phyloP scores from a whole-genome alignment of 2,888 invertebrate species.

The Noctua fimbriata region DNA sequence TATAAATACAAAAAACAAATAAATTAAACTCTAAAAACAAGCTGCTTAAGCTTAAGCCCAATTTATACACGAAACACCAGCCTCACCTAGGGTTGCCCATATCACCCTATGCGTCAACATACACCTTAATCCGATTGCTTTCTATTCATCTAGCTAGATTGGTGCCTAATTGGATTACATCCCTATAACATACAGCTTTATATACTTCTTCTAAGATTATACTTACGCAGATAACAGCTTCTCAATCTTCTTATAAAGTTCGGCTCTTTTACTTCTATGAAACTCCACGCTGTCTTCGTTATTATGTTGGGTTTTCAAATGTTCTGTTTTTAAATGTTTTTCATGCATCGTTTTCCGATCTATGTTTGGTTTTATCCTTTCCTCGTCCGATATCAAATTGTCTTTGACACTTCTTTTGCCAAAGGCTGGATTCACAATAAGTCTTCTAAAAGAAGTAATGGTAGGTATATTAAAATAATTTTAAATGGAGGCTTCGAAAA shows the following conservation, averaged over 20 bases:
- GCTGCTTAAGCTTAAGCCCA: neutral
- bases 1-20: neutral
- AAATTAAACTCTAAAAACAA: neutral
- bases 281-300: conserved; percentile 83
- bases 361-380: conserved; percentile 81
- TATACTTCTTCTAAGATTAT: neutral
- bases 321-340: conserved; percentile 74
- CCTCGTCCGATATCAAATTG: conserved; percentile 74
- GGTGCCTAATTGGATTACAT: neutral
- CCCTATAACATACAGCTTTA: neutral
- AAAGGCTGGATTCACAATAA: conserved; percentile 86
- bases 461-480: neutral
- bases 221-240: conserved; percentile 91
- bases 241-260: conserved; percentile 91
- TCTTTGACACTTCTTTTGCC: conserved; percentile 84
- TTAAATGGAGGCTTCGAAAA: neutral
- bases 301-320: conserved; percentile 76
- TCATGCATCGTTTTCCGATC: conserved; percentile 83
- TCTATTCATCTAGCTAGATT: neutral
- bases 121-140: accelerated
- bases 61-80: neutral
- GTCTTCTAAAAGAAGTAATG: conserved; percentile 20
- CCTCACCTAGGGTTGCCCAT: neutral
- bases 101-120: neutral
- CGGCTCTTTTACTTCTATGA: conserved; percentile 91